Evolutionary conservation across 2,888 invertebrate genomes (phyloP).

Genomic region (Conomelus anceps): DNA sequence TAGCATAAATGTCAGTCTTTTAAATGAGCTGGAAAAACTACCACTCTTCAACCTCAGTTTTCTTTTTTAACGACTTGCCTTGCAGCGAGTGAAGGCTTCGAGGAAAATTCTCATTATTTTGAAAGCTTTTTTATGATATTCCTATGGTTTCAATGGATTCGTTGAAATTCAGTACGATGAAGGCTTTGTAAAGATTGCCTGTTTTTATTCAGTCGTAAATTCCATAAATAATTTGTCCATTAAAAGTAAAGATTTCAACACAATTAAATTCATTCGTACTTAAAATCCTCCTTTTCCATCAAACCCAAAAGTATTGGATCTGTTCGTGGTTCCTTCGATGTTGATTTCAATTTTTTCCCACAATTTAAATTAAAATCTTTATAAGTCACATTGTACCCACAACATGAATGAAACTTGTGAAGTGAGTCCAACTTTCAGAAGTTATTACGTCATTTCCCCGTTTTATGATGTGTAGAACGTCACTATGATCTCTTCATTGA

Average conservation of each 20-base stretch:
- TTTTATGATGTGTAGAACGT: too few species aligned
- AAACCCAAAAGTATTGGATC: background rate
- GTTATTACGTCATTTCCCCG: too few species aligned
- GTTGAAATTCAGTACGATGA: background rate
- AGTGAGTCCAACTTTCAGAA: too few species aligned
- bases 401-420: too few species aligned
- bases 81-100: background rate
- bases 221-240: background rate
- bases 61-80: background rate
- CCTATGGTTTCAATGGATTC: background rate
- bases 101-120: background rate
- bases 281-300: background rate
- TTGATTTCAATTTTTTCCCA: too few species aligned
- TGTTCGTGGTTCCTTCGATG: too few species aligned
- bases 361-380: too few species aligned
- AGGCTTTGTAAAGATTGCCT: background rate
- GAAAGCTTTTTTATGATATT: background rate
- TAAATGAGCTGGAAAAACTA: background rate
- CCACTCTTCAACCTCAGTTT: background rate
- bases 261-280: background rate
- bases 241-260: background rate
- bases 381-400: too few species aligned
- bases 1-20: background rate
- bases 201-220: background rate
- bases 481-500: too few species aligned